Conservation (phyloP, 2,888 invertebrate genomes). For the Molorchus minor region DNA sequence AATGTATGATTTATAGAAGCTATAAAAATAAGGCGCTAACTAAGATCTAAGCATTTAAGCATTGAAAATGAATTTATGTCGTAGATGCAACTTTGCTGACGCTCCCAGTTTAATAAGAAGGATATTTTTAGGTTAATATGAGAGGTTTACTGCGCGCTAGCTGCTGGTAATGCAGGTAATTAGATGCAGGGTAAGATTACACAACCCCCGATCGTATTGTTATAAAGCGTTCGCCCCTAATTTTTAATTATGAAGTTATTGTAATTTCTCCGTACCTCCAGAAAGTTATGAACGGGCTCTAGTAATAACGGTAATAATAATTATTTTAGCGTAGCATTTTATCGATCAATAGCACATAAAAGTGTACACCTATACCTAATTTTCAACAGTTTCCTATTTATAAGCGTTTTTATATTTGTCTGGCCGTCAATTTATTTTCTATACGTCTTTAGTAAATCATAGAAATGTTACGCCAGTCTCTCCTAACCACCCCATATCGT, state of each 20-base stretch:
- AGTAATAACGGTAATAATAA: neutral
- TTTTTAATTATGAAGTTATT: slow-evolving; percentile 45
- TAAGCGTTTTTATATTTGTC: too few relatives aligned
- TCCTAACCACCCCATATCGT: too few relatives aligned
- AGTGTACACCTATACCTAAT: too few relatives aligned
- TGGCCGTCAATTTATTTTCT: too few relatives aligned
- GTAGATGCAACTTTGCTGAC: slow-evolving; percentile 18
- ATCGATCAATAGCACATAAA: too few relatives aligned
- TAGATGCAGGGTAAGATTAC: slow-evolving; percentile 48
- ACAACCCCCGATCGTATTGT: slow-evolving; percentile 46
- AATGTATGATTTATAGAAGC: slow-evolving; percentile 6
- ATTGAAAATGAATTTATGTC: slow-evolving; percentile 34
- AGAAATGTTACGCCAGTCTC: too few relatives aligned
- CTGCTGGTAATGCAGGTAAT: slow-evolving; percentile 44
- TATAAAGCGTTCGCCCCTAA: slow-evolving; percentile 46
- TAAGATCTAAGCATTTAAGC: slow-evolving; percentile 38
- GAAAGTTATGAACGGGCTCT: neutral
- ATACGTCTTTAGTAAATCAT: too few relatives aligned
- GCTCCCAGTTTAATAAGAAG: slow-evolving; percentile 9
- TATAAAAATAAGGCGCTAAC: slow-evolving; percentile 20
- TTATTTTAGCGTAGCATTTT: neutral
- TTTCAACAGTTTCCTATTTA: too few relatives aligned
- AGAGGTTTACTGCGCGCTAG: slow-evolving; percentile 7
- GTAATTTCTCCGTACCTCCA: slow-evolving; percentile 31
- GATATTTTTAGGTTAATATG: slow-evolving; percentile 6